Evolutionary conservation across 2,797 vertebrate species (phyloP).

Genomic region (Oryzias sinensis): DNA sequence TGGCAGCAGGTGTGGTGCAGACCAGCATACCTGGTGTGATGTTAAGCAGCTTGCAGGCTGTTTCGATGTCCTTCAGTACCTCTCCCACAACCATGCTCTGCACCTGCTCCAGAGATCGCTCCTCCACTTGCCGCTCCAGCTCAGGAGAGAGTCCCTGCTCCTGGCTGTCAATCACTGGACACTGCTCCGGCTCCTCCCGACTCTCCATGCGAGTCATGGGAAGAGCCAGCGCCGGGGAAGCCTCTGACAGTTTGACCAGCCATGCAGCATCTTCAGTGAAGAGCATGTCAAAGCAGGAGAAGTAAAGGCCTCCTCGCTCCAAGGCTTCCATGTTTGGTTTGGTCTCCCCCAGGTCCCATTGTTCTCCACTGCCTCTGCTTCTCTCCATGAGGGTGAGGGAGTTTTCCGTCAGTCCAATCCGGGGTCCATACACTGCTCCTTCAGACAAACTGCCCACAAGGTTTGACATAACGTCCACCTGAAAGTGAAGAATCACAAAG

Average conservation of each 20-base stretch:
- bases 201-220: constrained; percentile 50
- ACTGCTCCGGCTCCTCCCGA: constrained; percentile 81
- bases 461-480: constrained; percentile 84
- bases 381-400: constrained; percentile 75
- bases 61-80: constrained; percentile 98
- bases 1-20: constrained; percentile 13
- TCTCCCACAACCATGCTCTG: constrained; percentile 98
- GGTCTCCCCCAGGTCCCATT: constrained; percentile 79
- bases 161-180: constrained; percentile 96
- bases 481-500: constrained; percentile 18
- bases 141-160: constrained; percentile 82
- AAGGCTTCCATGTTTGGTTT: constrained; percentile 75
- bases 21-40: constrained; percentile 86
- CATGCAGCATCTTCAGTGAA: constrained; percentile 83
- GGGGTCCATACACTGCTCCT: constrained; percentile 58
- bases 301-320: constrained; percentile 83
- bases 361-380: constrained; percentile 54
- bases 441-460: constrained; percentile 75
- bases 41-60: constrained; percentile 95
- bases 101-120: constrained; percentile 94
- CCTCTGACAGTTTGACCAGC: constrained; percentile 79
- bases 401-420: constrained; percentile 74
- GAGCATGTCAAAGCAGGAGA: constrained; percentile 92
- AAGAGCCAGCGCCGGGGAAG: constrained; percentile 37
- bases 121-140: constrained; percentile 86